Percentiles rank a stretch among this genome's conserved stretches.
phyloP scores from a whole-genome alignment of 2,888 invertebrate genomes.

The Anthophora plumipes region DNA sequence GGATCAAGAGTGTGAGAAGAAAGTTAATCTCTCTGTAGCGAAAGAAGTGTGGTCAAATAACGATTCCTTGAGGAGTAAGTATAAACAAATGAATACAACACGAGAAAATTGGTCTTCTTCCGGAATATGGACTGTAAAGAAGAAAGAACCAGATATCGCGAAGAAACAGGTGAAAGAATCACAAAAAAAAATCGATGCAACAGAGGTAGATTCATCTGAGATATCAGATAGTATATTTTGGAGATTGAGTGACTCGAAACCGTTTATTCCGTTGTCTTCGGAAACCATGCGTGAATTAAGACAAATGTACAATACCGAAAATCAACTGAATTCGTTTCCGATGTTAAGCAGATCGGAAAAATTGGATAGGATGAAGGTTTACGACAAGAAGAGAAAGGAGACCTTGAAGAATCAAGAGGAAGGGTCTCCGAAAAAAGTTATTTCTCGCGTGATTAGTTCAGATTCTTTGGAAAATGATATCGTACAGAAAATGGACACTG shows the following conservation, averaged over 20 bases:
- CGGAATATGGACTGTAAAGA: neutral
- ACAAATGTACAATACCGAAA: constrained; percentile 33
- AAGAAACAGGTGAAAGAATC: neutral
- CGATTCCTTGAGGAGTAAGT: neutral
- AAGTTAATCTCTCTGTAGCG: constrained; percentile 41
- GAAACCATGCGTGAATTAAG: constrained; percentile 58
- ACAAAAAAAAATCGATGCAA: neutral
- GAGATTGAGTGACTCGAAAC: constrained; percentile 66
- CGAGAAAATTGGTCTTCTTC: neutral
- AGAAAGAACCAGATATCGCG: neutral
- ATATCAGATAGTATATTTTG: constrained; percentile 41
- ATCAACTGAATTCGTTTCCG: neutral
- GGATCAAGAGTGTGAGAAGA: neutral
- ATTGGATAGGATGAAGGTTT: constrained; percentile 64
- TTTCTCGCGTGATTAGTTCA: neutral
- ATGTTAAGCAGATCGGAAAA: constrained; percentile 49
- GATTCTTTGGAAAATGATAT: neutral
- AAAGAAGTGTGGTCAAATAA: constrained; percentile 59
- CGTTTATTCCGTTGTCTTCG: constrained; percentile 63
- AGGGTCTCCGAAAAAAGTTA: neutral
- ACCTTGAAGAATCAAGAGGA: neutral
- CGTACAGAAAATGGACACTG: too few relatives aligned
- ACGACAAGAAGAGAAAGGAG: constrained; percentile 58
- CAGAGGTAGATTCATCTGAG: neutral
- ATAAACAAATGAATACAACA: neutral